Base-by-base conservation (phyloP, 2,888 invertebrate genomes). In the Aspidiotus destructor region DNA sequence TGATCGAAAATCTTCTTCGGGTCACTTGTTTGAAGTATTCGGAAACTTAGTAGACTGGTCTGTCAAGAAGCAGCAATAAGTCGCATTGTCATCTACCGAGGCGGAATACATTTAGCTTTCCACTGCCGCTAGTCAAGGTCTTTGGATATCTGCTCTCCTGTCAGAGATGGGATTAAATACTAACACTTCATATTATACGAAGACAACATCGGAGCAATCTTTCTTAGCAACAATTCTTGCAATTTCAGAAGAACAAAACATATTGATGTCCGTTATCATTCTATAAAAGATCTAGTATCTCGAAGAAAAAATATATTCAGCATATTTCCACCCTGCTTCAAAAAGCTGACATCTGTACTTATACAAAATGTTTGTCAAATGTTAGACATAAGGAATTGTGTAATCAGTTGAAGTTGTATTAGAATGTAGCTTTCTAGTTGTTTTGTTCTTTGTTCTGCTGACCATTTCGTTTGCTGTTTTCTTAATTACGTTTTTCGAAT, bases 1-100 rank as follows among this genome's bases (percentile, higher is more conserved):
- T 10, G 55, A 55, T 15, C 11, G 55, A n/a, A 55, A 55, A 55
- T 55, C 55, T 10, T n/a, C 15, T n/a, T 55, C 55, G 8, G 55
- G 55, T 10, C 15, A 55, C 15, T n/a, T 55, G 8, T 55, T 10
- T n/a, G n/a, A 15, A 55, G 55, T 55, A n/a, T 55, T 55, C 55
- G 55, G 55, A 10, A 15, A 55, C 15, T 8, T 15, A 55, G 16
- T 55, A 8, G 9, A 10, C 9, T 55, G 55, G 55, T 55, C 55
- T 8, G 11, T 15, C 16, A 55, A n/a, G 55, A 55, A 55, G 16
- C 55, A 55, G 15, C 11, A 55, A n/a, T 8, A 8, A 10, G 15
- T 55, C 15, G 55, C 55, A 55, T 15, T 55, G 9, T n/a, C 9
- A n/a, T 10, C n/a, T n/a, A n/a, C n/a, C n/a, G n/a, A n/a, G n/a